Conservation (phyloP, 2,113 vertebrate genomes). For the Pitta sordida region DNA sequence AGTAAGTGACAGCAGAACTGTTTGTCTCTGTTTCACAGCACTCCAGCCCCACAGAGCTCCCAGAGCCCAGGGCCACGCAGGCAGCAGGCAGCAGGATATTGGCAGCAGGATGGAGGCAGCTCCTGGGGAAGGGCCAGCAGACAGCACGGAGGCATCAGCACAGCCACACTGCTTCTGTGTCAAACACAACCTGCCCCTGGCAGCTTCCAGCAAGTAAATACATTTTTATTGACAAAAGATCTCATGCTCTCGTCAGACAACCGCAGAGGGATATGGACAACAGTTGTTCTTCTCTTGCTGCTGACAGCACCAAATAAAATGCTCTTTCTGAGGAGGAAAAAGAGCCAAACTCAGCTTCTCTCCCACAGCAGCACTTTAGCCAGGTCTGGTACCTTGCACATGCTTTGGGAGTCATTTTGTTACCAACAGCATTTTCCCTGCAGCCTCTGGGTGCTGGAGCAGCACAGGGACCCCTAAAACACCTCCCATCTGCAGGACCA, state of each 20-base stretch:
- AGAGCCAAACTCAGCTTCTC: neutral
- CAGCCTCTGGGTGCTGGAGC: neutral
- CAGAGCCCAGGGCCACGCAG: fast-evolving
- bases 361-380: neutral
- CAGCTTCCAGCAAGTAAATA: neutral
- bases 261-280: neutral
- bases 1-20: fast-evolving
- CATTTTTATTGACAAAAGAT: neutral
- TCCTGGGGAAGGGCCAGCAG: neutral
- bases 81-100: neutral
- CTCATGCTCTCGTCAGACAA: neutral
- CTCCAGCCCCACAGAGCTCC: neutral
- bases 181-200: neutral
- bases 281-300: neutral
- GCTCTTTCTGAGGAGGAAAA: neutral
- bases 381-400: neutral
- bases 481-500: neutral
- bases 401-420: neutral
- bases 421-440: fast-evolving
- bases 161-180: neutral
- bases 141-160: neutral
- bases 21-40: fast-evolving
- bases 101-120: neutral
- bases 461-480: neutral
- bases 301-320: neutral